Percentiles rank a stretch among this genome's conserved stretches.
phyloP scores from a whole-genome alignment of 2,113 vertebrate genomes.

The Pachycephala philippinensis region DNA sequence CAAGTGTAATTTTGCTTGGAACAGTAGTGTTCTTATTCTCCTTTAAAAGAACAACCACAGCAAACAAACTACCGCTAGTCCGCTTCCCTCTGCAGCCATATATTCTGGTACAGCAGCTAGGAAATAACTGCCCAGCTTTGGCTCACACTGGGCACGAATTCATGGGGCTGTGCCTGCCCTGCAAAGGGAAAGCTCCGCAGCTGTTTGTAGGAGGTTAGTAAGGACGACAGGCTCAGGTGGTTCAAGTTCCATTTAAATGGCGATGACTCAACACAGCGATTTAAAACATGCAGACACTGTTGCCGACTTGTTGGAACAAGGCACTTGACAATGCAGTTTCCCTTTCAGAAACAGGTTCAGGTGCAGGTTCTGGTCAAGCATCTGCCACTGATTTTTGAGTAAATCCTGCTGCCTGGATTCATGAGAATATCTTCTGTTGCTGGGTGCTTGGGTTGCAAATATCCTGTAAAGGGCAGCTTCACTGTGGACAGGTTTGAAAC shows the following conservation, averaged over 20 bases:
- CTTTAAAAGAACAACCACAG: not conserved
- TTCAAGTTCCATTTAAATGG: not conserved
- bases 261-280: not conserved
- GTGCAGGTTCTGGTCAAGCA: not conserved
- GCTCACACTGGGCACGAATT: not conserved
- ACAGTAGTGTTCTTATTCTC: not conserved
- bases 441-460: not conserved
- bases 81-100: not conserved
- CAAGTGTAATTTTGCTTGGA: not conserved
- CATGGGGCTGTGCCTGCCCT: not conserved
- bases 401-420: not conserved
- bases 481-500: not conserved
- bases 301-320: conserved; percentile 7
- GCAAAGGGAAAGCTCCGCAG: not conserved
- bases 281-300: not conserved
- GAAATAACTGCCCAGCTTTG: not conserved
- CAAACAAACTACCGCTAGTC: not conserved
- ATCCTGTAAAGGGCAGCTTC: not conserved
- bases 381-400: not conserved
- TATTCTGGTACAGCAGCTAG: not conserved
- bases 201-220: not conserved
- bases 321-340: not conserved
- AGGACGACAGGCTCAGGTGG: not conserved
- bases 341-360: not conserved
- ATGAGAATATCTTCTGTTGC: not conserved